A percentile compares a stretch with the other conserved stretches of the same genome.
These are phyloP conservation scores for Helicolenus hilgendorfi DNA, from an alignment of 2,797 vertebrate genomes.

Conservation along the genomic window DNA sequence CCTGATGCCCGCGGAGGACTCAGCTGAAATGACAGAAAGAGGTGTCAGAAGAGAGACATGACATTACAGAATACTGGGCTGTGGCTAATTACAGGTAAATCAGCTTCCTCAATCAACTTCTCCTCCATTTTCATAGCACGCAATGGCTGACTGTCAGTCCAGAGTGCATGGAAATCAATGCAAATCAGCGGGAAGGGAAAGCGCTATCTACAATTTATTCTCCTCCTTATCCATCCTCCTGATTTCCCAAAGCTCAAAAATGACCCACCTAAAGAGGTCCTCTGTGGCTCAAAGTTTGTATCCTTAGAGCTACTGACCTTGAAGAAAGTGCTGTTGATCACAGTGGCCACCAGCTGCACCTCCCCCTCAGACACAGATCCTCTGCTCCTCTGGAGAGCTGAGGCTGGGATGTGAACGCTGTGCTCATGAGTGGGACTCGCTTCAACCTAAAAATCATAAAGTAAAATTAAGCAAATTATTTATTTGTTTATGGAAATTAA, in stretches of 20 bases:
- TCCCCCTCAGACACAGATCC: fast-evolving
- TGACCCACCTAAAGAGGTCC: too few species aligned
- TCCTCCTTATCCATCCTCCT: background rate
- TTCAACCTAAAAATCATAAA: conserved; percentile 30
- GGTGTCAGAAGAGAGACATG: background rate
- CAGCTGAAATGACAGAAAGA: conserved; percentile 14
- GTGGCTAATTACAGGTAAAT: background rate
- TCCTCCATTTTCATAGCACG: background rate
- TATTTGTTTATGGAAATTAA: background rate
- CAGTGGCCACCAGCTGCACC: conserved; percentile 53
- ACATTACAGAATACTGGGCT: background rate
- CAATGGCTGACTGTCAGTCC: background rate
- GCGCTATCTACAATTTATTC: too few species aligned
- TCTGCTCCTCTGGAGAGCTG: conserved; percentile 65
- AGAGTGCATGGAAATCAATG: background rate
- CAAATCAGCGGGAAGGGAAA: background rate
- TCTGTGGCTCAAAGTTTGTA: background rate
- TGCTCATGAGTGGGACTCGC: fast-evolving
- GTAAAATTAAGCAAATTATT: background rate
- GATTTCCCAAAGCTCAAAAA: background rate
- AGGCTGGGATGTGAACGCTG: conserved; percentile 66
- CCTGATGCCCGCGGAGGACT: fast-evolving
- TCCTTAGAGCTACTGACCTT: conserved; percentile 48
- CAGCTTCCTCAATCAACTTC: background rate
- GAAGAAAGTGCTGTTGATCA: conserved; percentile 77